phyloP scores from a whole-genome alignment of 1,140 invertebrate species.

The Limonius californicus region DNA sequence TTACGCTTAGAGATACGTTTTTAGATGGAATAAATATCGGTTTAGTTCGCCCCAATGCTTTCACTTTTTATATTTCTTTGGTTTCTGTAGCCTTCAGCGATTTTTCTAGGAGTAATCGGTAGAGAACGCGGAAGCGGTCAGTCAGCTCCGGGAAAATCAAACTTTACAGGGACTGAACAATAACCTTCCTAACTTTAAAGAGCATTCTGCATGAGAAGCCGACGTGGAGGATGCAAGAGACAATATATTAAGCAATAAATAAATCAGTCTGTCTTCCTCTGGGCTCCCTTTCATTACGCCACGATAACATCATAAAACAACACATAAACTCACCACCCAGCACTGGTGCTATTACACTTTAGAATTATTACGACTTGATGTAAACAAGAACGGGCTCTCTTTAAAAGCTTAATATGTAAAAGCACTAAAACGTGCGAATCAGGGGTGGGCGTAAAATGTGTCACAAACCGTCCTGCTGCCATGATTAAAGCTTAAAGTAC shows the following conservation, averaged over 20 bases:
- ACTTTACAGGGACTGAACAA: background rate
- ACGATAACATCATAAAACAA: slow-evolving; percentile 5
- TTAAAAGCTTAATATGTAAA: slow-evolving; percentile 1
- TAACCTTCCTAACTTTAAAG: background rate
- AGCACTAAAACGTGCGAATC: background rate
- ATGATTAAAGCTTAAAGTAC: no score
- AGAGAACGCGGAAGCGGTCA: background rate
- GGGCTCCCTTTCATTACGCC: slow-evolving; percentile 9
- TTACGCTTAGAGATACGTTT: slow-evolving; percentile 13
- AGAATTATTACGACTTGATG: slow-evolving; percentile 10
- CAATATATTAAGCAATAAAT: slow-evolving; percentile 11
- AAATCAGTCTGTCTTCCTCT: slow-evolving; percentile 5
- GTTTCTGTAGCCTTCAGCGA: background rate
- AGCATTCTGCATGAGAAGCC: background rate
- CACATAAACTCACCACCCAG: slow-evolving; percentile 1
- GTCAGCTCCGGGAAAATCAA: background rate
- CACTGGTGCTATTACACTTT: background rate
- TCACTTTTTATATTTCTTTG: slow-evolving; percentile 9
- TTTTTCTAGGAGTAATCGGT: background rate
- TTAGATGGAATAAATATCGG: slow-evolving; percentile 13
- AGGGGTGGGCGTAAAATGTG: background rate
- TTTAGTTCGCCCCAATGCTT: slow-evolving; percentile 5
- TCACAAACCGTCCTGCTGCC: background rate
- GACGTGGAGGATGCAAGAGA: background rate
- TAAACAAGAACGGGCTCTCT: background rate